phyloP scores from a whole-genome alignment of 2,797 vertebrate species.

The Pitangus sulphuratus region DNA sequence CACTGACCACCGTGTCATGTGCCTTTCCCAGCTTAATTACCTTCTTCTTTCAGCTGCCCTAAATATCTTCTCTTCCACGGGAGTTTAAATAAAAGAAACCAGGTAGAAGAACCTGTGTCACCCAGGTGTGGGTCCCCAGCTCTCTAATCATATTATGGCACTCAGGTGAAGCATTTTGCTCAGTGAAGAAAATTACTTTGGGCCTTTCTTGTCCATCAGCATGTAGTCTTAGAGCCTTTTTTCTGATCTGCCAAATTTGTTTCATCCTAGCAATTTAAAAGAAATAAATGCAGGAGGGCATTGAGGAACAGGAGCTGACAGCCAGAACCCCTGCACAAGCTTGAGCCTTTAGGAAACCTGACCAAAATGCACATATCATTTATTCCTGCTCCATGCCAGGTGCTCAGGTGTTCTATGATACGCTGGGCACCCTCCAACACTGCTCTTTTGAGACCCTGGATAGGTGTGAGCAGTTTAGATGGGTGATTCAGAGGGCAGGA shows the following conservation, averaged over 20 bases:
- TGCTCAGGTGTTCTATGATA: not conserved
- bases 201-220: not conserved
- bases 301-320: not conserved
- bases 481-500: not conserved
- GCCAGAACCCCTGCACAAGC: not conserved
- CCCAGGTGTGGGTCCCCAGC: not conserved
- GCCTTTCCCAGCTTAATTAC: not conserved
- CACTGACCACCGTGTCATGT: fast-evolving
- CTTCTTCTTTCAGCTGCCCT: not conserved
- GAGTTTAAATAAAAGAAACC: not conserved
- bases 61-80: not conserved
- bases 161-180: not conserved
- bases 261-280: not conserved
- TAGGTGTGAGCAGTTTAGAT: not conserved
- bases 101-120: not conserved
- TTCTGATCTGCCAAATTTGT: not conserved
- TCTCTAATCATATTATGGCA: not conserved
- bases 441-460: not conserved
- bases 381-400: fast-evolving
- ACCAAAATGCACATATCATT: not conserved
- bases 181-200: not conserved
- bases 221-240: not conserved
- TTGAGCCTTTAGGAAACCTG: not conserved
- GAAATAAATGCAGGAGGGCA: not conserved
- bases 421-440: not conserved